Conservation (phyloP, 1,140 invertebrate genomes). For the Drosophila rhopaloa region DNA sequence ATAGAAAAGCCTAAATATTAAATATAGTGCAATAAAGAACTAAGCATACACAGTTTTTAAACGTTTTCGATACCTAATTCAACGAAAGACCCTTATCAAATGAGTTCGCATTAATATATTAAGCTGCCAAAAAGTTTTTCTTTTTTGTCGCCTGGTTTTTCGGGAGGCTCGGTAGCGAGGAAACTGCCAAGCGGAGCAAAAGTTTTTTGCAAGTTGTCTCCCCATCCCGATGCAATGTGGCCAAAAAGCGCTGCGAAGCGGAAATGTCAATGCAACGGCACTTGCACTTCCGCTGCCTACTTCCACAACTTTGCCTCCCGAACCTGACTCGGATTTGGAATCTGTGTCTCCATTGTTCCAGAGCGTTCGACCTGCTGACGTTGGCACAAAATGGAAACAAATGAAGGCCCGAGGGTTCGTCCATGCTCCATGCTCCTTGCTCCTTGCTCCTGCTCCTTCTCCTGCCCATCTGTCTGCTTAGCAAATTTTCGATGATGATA, state of each 20-base stretch:
- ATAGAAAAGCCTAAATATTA: too few relatives aligned
- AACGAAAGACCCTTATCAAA: slow-evolving; percentile 12
- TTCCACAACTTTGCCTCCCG: slow-evolving; percentile 67
- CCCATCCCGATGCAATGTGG: slow-evolving; percentile 30
- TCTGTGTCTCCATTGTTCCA: slow-evolving; percentile 63
- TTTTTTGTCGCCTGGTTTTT: slow-evolving; percentile 1
- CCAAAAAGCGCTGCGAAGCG: slow-evolving; percentile 74
- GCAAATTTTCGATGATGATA: slow-evolving; percentile 80
- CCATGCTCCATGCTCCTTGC: not conserved
- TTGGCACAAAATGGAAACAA: slow-evolving; percentile 82
- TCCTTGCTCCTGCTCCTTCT: slow-evolving; percentile 1
- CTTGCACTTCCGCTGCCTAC: slow-evolving; percentile 78
- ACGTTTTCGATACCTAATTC: not conserved
- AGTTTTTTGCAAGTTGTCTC: slow-evolving; percentile 57
- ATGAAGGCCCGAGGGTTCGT: slow-evolving; percentile 54
- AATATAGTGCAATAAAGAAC: too few relatives aligned
- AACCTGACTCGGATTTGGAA: slow-evolving; percentile 38
- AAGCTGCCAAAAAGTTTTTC: slow-evolving; percentile 20
- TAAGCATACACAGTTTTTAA: not conserved
- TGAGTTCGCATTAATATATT: slow-evolving; percentile 33
- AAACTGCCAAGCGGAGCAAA: slow-evolving; percentile 67
- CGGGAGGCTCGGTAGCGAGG: slow-evolving; percentile 16
- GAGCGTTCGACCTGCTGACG: slow-evolving; percentile 72
- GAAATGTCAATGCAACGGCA: slow-evolving; percentile 81
- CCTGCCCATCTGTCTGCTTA: slow-evolving; percentile 39